Evolutionary conservation across 1,140 invertebrate genomes (phyloP).

Genomic region (Druon quercuslanigerum): DNA sequence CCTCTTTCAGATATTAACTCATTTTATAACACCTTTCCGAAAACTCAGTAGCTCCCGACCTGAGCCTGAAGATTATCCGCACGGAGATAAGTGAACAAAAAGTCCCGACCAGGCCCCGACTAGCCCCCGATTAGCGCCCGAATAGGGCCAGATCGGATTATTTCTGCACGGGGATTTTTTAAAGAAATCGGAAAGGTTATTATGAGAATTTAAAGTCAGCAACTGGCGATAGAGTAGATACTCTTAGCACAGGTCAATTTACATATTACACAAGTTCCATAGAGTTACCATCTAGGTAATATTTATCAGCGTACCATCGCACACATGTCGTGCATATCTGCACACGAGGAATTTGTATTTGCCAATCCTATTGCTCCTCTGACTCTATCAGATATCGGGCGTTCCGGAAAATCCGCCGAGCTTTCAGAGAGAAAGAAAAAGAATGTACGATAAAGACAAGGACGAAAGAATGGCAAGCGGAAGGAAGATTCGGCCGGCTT

Average conservation of each 20-base stretch:
- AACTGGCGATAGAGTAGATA: slow-evolving; percentile 8
- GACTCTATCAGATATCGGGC: slow-evolving; percentile 1
- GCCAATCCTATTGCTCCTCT: slow-evolving; percentile 10
- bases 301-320: slow-evolving; percentile 20
- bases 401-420: slow-evolving; percentile 12
- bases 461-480: neutral
- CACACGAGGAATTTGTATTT: slow-evolving; percentile 24
- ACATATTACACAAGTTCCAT: slow-evolving; percentile 26
- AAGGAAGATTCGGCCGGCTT: slow-evolving; percentile 1
- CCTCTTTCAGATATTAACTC: too few relatives aligned
- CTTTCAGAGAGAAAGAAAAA: neutral
- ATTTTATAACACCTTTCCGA: too few relatives aligned
- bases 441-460: neutral
- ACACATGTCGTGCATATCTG: slow-evolving; percentile 26
- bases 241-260: slow-evolving; percentile 17
- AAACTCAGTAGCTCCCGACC: too few relatives aligned
- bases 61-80: too few relatives aligned
- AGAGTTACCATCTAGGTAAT: slow-evolving; percentile 10
- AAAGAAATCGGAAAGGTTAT: neutral
- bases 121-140: too few relatives aligned
- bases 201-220: neutral
- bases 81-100: too few relatives aligned
- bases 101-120: too few relatives aligned
- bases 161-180: too few relatives aligned
- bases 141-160: too few relatives aligned